These are phyloP conservation scores for Nipponacmea schrenckii DNA, from an alignment of 2,888 invertebrate genomes.

Conservation along the genomic window DNA sequence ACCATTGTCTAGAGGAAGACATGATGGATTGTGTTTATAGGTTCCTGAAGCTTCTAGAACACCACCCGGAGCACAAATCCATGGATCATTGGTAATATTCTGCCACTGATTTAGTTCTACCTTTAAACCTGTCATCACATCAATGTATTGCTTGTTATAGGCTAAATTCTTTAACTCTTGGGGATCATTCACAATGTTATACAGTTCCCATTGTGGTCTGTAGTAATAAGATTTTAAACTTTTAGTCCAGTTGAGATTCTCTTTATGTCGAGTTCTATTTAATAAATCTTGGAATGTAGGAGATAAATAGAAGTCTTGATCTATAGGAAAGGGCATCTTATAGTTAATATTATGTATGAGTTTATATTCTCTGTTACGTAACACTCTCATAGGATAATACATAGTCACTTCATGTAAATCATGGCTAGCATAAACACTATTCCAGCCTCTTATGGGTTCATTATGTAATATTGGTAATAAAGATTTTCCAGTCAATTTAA, in stretches of 20 bases:
- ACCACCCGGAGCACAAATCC: slow-evolving; percentile 86
- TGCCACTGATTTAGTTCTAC: slow-evolving; percentile 79
- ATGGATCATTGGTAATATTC: slow-evolving; percentile 82
- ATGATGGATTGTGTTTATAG: slow-evolving; percentile 74
- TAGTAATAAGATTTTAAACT: slow-evolving; percentile 82
- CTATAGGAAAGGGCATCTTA: slow-evolving; percentile 89
- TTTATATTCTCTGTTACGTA: slow-evolving; percentile 82
- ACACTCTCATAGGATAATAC: slow-evolving; percentile 92
- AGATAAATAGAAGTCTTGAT: slow-evolving; percentile 91
- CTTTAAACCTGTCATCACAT: slow-evolving; percentile 72
- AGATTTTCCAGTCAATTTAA: slow-evolving; percentile 75
- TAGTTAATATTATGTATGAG: slow-evolving; percentile 91
- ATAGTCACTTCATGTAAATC: slow-evolving; percentile 92
- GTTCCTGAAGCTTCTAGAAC: slow-evolving; percentile 78
- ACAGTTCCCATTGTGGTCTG: slow-evolving; percentile 89
- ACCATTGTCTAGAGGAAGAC: slow-evolving; percentile 72
- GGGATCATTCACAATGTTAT: slow-evolving; percentile 82
- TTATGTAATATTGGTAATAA: slow-evolving; percentile 78
- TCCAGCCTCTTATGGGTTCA: slow-evolving; percentile 35
- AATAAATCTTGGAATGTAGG: slow-evolving; percentile 90
- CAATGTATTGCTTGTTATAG: slow-evolving; percentile 63
- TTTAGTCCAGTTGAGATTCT: slow-evolving; percentile 84
- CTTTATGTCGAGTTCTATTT: slow-evolving; percentile 78
- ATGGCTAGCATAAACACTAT: slow-evolving; percentile 82
- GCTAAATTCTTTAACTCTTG: slow-evolving; percentile 81